Base-by-base conservation (phyloP, 1,140 invertebrate species). In the Lepidotrigona ventralis region DNA sequence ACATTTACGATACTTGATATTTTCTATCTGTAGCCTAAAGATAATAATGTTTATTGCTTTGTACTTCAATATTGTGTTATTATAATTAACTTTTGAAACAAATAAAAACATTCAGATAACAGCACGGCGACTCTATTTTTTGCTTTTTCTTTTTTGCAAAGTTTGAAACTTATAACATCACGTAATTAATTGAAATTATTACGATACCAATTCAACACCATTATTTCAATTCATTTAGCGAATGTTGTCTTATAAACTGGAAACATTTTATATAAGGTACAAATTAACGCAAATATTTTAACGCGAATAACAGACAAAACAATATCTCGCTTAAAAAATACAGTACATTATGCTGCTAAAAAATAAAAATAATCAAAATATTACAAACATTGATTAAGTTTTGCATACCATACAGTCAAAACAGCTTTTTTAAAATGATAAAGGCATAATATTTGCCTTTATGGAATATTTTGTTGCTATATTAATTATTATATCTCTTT, bases 81-180 rank as follows among this genome's bases (percentile, higher is more conserved):
- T 71, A 46, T 84, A 76, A 84, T 80, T 71, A 46, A 46, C 70
- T 53, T 76, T 74, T 63, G 63, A 69, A 77, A 39, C 81, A 56
- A 54, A 84, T 60, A 26, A 54, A 46, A 76, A 88, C 23, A 19
- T 66, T 82, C 51, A 81, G n/a, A 63, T 83, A 76, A 54, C 86
- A 84, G 89, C 85, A 90, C 88, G 88, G 89, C 89, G 89, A 90
- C 88, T 88, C 88, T 90, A 85, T 86, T 79, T 72, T 80, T 64
- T 74, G 26, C 39, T 79, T 71, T 77, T 53, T 75, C 19, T 70
- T 70, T 60, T 71, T 82, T 64, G 85, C 76, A 72, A 84, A 76
- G 29, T 66, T 46, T 83, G 69, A 84, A 85, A 89, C 80, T 80
- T 88, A 89, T 89, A 86, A 89, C 87, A 89, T 89, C 71, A 81